phyloP scores from a whole-genome alignment of 1,140 invertebrate genomes.

The Grapholita molesta region DNA sequence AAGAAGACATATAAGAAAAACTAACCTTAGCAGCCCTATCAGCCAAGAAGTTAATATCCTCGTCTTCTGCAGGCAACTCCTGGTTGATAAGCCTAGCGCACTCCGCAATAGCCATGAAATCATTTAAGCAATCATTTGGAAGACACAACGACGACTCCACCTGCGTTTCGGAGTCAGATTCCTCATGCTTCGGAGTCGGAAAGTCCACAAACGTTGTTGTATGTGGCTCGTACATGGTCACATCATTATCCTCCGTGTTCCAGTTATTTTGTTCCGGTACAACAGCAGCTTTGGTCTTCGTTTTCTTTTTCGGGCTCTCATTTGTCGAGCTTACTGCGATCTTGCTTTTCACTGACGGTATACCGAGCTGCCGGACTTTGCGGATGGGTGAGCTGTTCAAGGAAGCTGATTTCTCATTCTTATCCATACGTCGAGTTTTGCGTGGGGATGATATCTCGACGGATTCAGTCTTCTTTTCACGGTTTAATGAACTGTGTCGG shows the following conservation, averaged over 20 bases:
- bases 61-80: slow-evolving; percentile 45
- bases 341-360: slow-evolving; percentile 54
- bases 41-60: slow-evolving; percentile 62
- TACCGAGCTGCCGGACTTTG: slow-evolving; percentile 69
- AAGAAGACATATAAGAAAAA: no score
- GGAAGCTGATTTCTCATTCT: slow-evolving; percentile 67
- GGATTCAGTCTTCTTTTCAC: slow-evolving; percentile 59
- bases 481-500: slow-evolving; percentile 63
- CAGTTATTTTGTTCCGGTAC: slow-evolving; percentile 47
- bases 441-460: slow-evolving; percentile 61
- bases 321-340: slow-evolving; percentile 56
- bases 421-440: slow-evolving; percentile 70
- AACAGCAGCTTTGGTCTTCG: slow-evolving; percentile 48
- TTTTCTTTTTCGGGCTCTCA: slow-evolving; percentile 63
- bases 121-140: slow-evolving; percentile 70
- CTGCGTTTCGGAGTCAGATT: slow-evolving; percentile 67
- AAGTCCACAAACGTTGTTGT: slow-evolving; percentile 63
- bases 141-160: slow-evolving; percentile 66
- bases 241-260: slow-evolving; percentile 63
- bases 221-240: slow-evolving; percentile 75
- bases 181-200: slow-evolving; percentile 53
- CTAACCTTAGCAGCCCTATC: slow-evolving; percentile 57
- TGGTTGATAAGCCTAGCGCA: slow-evolving; percentile 57
- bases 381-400: slow-evolving; percentile 73
- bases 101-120: slow-evolving; percentile 69